Evolutionary conservation across 1,140 invertebrate genomes (phyloP), one percentile per base, ranked within the genome.

Genomic region (Cyclina sinensis): DNA sequence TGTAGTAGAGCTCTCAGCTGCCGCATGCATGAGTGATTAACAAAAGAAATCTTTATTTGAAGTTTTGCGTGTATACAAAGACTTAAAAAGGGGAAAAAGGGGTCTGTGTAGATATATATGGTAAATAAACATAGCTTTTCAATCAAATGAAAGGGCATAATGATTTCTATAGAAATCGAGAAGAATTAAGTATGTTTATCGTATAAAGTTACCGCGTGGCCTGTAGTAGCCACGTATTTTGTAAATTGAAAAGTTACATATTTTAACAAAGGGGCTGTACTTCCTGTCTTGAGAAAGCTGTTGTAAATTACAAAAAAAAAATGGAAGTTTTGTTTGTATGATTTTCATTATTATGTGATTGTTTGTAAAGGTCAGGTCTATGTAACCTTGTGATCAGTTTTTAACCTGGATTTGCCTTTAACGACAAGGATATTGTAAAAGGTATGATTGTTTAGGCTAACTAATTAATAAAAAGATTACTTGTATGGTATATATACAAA

Each of bases 171-270:
- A 35, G 82, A 84, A 84, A 84, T 73, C 1, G n/a, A 74, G 79
- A 84, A 27, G 32, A 48, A 35, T 84, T 84, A 84, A 74, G 65
- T 84, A 73, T 84, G 82, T 84, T 84, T 73, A 84, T 70, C 39
- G 62, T 84, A 37, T 84, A 24, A 46, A 30, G 68, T 84, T 84
- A 84, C 82, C n/a, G 65, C 65, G 59, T 84, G 65, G 59, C 24
- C 59, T 73, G 48, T 37, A 18, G 43, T 43, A 57, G 27, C 35
- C n/a, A n/a, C n/a, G 9, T 84, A 73, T 84, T n/a, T 84, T 73
- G 62, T 84, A 84, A 46, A 57, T 84, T n/a, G 65, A 73, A 43
- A 84, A 84, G 43, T 70, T 84, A 84, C 68, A 73, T 84, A 84
- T 84, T 84, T 73, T 74, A 84, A 84, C 82, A 84, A 84, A 84